These are phyloP conservation scores for Diploscapter pachys DNA, from an alignment of 1,140 invertebrate genomes.

Conservation along the genomic window DNA sequence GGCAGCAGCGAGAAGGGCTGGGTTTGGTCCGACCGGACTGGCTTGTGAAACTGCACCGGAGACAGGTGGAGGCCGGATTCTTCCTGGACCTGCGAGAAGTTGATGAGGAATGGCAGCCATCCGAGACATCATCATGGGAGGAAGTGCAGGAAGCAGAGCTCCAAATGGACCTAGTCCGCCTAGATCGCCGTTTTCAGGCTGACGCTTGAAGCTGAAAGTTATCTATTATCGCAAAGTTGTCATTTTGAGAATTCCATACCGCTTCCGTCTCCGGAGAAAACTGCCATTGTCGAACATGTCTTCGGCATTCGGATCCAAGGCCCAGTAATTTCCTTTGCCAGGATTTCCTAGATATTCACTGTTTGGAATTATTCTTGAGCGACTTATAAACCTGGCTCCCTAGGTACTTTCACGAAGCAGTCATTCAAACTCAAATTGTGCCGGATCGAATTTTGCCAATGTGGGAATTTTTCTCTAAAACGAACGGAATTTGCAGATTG, in stretches of 20 bases:
- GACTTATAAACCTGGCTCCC: neutral
- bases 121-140: constrained; percentile 12
- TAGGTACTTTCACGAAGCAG: constrained; percentile 80
- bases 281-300: constrained; percentile 99
- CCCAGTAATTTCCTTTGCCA: constrained; percentile 99
- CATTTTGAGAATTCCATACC: constrained; percentile 68
- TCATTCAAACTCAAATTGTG: constrained; percentile 96
- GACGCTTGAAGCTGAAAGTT: constrained; percentile 15
- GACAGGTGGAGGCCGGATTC: neutral
- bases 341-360: constrained; percentile 73
- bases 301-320: constrained; percentile 87
- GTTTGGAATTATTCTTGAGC: neutral
- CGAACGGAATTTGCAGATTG: neutral
- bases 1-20: too few species aligned
- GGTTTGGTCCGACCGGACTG: too few species aligned
- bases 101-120: constrained; percentile 18
- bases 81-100: constrained; percentile 9
- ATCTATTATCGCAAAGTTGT: constrained; percentile 15
- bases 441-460: constrained; percentile 95
- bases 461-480: constrained; percentile 78
- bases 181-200: neutral
- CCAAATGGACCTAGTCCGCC: too few species aligned
- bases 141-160: too few species aligned
- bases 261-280: constrained; percentile 85
- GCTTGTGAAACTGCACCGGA: too few species aligned